These are phyloP conservation scores for Cyclopterus lumpus DNA, from an alignment of 2,797 vertebrate species.

Conservation along the genomic window DNA sequence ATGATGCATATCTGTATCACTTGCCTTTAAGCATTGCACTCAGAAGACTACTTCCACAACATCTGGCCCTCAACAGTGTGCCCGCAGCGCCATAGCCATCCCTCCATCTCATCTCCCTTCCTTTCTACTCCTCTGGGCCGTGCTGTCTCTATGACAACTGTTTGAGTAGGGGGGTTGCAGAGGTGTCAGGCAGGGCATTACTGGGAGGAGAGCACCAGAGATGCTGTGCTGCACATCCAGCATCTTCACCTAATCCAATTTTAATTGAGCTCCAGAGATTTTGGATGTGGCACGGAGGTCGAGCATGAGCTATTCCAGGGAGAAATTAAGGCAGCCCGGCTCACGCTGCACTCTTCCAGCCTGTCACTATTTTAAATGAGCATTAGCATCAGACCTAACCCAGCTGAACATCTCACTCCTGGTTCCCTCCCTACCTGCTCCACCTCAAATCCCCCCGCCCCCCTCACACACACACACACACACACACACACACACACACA, in stretches of 20 bases:
- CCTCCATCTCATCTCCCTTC: slow-evolving; percentile 62
- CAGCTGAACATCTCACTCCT: slow-evolving; percentile 87
- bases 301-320: slow-evolving; percentile 94
- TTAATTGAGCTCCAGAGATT: slow-evolving; percentile 99
- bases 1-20: slow-evolving; percentile 55
- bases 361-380: slow-evolving; percentile 95
- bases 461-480: slow-evolving; percentile 7
- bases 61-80: slow-evolving; percentile 67
- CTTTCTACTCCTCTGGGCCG: slow-evolving; percentile 78
- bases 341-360: slow-evolving; percentile 87
- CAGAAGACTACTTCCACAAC: slow-evolving; percentile 61
- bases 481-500: slow-evolving; percentile 21
- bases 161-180: slow-evolving; percentile 93
- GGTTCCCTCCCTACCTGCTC: slow-evolving; percentile 72
- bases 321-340: slow-evolving; percentile 95
- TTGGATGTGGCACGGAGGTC: slow-evolving; percentile 93
- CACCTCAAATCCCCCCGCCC: slow-evolving; percentile 57
- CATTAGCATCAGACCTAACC: slow-evolving; percentile 95
- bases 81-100: slow-evolving; percentile 48
- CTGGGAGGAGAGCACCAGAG: slow-evolving; percentile 88
- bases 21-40: slow-evolving; percentile 49
- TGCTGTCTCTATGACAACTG: slow-evolving; percentile 95
- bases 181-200: slow-evolving; percentile 95
- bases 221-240: slow-evolving; percentile 87
- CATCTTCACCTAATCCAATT: slow-evolving; percentile 99